These are phyloP conservation scores for Gila orcuttii DNA, from an alignment of 2,113 vertebrate species.

Conservation along the genomic window DNA sequence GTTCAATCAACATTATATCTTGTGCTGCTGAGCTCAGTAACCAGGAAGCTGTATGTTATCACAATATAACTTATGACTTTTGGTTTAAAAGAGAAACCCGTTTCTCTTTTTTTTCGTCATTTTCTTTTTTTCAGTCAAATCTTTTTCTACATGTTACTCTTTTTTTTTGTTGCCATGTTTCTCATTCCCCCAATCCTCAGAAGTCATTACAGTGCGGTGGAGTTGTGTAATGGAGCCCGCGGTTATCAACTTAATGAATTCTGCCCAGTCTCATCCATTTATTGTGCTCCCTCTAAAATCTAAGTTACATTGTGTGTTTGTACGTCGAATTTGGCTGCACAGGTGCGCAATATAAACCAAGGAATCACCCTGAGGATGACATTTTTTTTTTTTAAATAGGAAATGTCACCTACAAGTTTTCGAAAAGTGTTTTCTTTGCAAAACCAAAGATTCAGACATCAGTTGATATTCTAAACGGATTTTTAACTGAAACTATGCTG, in stretches of 20 bases:
- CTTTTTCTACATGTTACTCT: slow-evolving; percentile 40
- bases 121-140: slow-evolving; percentile 38
- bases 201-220: slow-evolving; percentile 89
- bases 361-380: neutral
- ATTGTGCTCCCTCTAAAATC: slow-evolving; percentile 69
- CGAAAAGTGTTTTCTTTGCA: neutral
- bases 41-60: neutral
- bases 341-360: neutral
- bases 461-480: neutral
- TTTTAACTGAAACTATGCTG: neutral
- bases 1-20: neutral
- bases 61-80: neutral
- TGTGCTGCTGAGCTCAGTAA: neutral
- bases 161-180: slow-evolving; percentile 11
- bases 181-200: slow-evolving; percentile 78
- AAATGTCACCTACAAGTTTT: neutral
- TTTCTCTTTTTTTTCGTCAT: slow-evolving; percentile 11
- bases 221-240: slow-evolving; percentile 79
- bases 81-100: neutral
- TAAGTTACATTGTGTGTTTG: slow-evolving; percentile 75
- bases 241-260: slow-evolving; percentile 95
- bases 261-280: slow-evolving; percentile 84
- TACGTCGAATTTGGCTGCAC: neutral
- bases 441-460: neutral
- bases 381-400: neutral